Evolutionary conservation across 2,797 vertebrate species (phyloP).

Genomic region (Fistularia commersonii): DNA sequence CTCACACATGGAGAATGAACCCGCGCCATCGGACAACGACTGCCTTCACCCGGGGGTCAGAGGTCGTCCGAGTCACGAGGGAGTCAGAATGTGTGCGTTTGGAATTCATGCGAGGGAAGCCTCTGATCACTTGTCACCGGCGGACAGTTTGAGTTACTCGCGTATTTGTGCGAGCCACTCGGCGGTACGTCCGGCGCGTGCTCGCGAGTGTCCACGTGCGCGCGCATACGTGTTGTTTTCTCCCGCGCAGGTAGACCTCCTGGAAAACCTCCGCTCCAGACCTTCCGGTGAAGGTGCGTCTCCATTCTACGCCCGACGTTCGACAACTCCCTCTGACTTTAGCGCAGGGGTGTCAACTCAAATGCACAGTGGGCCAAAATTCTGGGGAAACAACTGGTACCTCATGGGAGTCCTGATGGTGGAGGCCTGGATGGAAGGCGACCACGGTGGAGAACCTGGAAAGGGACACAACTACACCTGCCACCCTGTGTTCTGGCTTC

Average conservation of each 20-base stretch:
- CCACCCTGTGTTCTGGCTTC: too few relatives aligned
- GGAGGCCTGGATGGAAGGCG: too few relatives aligned
- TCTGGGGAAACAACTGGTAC: too few relatives aligned
- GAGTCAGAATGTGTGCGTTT: conserved; percentile 51
- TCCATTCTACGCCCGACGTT: too few relatives aligned
- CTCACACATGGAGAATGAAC: conserved; percentile 60
- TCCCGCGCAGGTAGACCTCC: conserved; percentile 16
- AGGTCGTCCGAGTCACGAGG: conserved; percentile 49
- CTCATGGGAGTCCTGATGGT: too few relatives aligned
- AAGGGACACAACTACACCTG: too few relatives aligned
- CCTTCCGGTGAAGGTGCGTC: too few relatives aligned
- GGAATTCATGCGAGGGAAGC: conserved; percentile 36
- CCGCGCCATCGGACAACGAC: conserved; percentile 44
- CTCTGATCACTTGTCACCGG: conserved; percentile 58
- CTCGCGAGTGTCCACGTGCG: conserved; percentile 11
- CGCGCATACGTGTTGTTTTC: conserved; percentile 2
- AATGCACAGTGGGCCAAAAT: too few relatives aligned
- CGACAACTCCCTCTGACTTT: too few relatives aligned
- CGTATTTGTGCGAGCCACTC: conserved; percentile 26
- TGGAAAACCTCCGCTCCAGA: too few relatives aligned
- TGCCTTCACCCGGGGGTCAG: conserved; percentile 52
- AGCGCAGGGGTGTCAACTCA: too few relatives aligned
- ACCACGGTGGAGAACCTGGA: too few relatives aligned
- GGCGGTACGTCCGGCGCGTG: conserved; percentile 45
- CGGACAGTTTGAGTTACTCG: conserved; percentile 47